Percentiles rank a stretch among this genome's conserved stretches.
Evolutionary conservation across 2,888 invertebrate species (phyloP).

Genomic region (Drosophila cyrtoloma): DNA sequence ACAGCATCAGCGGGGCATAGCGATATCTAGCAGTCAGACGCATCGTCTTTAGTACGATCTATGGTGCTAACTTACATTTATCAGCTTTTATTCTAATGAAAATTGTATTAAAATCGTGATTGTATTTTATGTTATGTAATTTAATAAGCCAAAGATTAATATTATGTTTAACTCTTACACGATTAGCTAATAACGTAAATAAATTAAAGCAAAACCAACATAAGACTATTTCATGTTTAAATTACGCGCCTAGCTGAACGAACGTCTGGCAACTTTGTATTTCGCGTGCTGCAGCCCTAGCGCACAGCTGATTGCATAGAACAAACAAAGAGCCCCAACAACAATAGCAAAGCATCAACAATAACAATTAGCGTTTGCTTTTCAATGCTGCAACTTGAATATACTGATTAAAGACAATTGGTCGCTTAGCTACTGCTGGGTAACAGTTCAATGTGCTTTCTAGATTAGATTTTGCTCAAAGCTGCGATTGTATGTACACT

Average conservation of each 20-base stretch:
- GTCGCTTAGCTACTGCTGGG: conserved; percentile 29
- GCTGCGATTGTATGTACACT: not conserved
- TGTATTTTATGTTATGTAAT: conserved; percentile 48
- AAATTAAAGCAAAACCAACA: conserved; percentile 26
- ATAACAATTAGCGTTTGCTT: conserved; percentile 30
- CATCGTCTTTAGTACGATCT: conserved; percentile 53
- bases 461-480: conserved; percentile 48
- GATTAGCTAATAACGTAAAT: conserved; percentile 57
- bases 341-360: conserved; percentile 40
- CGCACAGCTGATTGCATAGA: conserved; percentile 41
- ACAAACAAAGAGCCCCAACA: conserved; percentile 38
- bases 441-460: conserved; percentile 46
- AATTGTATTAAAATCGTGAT: conserved; percentile 68
- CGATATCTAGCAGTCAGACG: conserved; percentile 64
- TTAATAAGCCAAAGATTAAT: conserved; percentile 69
- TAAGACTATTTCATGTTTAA: conserved; percentile 2
- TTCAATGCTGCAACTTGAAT: conserved; percentile 31
- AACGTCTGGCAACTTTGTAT: conserved; percentile 25
- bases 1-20: conserved; percentile 61
- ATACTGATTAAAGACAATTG: conserved; percentile 41
- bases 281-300: conserved; percentile 36
- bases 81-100: conserved; percentile 16
- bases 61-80: conserved; percentile 8
- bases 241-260: conserved; percentile 5
- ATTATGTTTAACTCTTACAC: conserved; percentile 32